These are phyloP conservation scores for Cephalopachus bancanus DNA, from an alignment of 2,797 vertebrate species.

Conservation along the genomic window DNA sequence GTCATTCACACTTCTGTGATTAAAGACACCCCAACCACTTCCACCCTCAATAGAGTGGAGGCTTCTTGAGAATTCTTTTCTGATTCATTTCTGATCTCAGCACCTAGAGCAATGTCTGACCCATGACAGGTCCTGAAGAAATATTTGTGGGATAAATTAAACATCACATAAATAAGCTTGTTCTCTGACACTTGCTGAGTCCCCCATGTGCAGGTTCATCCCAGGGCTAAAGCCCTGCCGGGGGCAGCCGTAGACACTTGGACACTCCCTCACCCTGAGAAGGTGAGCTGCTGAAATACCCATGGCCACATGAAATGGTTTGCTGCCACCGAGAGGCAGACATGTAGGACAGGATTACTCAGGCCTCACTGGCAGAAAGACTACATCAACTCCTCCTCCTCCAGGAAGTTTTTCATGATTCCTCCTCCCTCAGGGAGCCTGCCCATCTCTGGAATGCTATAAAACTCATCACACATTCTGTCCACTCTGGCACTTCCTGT, in stretches of 20 bases:
- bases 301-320: background rate
- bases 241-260: background rate
- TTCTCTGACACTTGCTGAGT: background rate
- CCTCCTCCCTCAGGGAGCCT: background rate
- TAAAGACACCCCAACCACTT: background rate
- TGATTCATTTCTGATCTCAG: background rate
- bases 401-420: background rate
- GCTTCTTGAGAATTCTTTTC: background rate
- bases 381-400: background rate
- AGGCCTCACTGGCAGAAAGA: background rate
- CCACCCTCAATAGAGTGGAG: background rate
- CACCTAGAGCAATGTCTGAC: background rate
- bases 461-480: background rate
- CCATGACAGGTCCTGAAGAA: background rate
- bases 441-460: background rate
- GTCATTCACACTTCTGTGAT: background rate
- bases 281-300: background rate
- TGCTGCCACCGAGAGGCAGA: background rate
- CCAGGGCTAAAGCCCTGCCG: background rate
- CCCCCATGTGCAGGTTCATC: background rate
- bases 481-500: background rate
- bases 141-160: background rate
- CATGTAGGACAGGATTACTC: background rate
- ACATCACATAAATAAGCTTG: background rate
- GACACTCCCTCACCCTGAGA: background rate